phyloP scores from a whole-genome alignment of 2,888 invertebrate genomes.

The Allolobophora icterica region DNA sequence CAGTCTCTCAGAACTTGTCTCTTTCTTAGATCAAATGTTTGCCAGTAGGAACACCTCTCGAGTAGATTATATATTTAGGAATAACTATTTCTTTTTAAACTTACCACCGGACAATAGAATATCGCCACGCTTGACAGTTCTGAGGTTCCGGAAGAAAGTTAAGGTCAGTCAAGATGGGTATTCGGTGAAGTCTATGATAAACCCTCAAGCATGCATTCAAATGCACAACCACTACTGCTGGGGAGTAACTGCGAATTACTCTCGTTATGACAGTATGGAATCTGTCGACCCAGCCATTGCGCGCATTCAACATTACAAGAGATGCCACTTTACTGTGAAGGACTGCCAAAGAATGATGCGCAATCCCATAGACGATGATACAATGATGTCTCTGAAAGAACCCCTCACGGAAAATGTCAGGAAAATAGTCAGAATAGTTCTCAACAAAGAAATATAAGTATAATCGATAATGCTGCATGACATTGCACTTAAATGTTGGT shows the following conservation, averaged over 20 bases:
- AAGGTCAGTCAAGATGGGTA: neutral
- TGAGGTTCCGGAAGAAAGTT: conserved; percentile 24
- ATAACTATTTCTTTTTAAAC: conserved; percentile 42
- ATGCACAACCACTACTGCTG: conserved; percentile 43
- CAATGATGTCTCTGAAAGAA: neutral
- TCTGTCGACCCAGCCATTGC: conserved; percentile 37
- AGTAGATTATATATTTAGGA: conserved; percentile 38
- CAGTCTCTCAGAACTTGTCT: conserved; percentile 27
- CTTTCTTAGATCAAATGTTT: neutral
- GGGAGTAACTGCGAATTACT: conserved; percentile 23
- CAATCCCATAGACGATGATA: neutral
- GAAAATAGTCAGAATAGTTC: neutral
- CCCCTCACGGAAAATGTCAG: neutral
- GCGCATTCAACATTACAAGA: conserved; percentile 44
- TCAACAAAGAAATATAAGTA: neutral
- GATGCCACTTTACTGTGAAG: conserved; percentile 36
- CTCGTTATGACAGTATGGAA: neutral
- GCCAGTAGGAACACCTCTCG: neutral
- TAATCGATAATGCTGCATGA: neutral
- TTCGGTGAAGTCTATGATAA: conserved; percentile 40
- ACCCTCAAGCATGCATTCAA: conserved; percentile 39
- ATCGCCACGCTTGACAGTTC: neutral
- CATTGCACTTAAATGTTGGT: neutral
- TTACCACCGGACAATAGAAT: conserved; percentile 28
- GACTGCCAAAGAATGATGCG: conserved; percentile 18